Percentiles rank a stretch among this genome's conserved stretches.
Evolutionary conservation across 2,797 vertebrate genomes (phyloP).

Genomic region (Apogon hyalosoma): DNA sequence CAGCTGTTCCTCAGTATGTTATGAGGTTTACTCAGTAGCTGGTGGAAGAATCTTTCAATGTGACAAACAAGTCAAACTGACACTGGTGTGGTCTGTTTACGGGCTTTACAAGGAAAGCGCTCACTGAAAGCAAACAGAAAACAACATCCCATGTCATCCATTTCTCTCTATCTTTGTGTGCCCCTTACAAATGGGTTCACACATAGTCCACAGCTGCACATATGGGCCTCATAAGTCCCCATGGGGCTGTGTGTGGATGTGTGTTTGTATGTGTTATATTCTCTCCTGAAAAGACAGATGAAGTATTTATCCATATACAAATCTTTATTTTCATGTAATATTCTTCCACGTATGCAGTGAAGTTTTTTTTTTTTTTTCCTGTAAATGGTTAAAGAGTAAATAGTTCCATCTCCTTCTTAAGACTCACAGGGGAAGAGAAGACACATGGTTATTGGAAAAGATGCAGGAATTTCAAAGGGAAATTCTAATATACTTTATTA

Average conservation of each 20-base stretch:
- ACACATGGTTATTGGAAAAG: constrained; percentile 43
- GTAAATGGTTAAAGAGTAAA: constrained; percentile 9
- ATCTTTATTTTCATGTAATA: constrained; percentile 9
- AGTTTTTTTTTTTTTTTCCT: constrained; percentile 7
- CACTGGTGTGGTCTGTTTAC: constrained; percentile 56
- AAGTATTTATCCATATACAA: not conserved
- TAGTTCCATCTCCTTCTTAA: constrained; percentile 1
- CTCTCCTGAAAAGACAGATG: constrained; percentile 25
- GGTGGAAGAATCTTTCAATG: constrained; percentile 43
- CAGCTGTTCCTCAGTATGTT: constrained; percentile 61
- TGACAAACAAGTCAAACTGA: constrained; percentile 54
- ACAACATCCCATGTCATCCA: constrained; percentile 60
- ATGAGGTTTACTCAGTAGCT: constrained; percentile 48
- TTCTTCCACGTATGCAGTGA: constrained; percentile 1
- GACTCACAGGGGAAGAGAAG: constrained; percentile 21
- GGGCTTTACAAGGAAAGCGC: constrained; percentile 59
- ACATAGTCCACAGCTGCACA: constrained; percentile 74
- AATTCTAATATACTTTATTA: constrained; percentile 39
- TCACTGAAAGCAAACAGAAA: constrained; percentile 66
- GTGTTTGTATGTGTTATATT: constrained; percentile 27
- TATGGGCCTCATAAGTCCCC: constrained; percentile 59
- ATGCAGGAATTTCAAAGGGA: constrained; percentile 49
- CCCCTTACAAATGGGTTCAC: constrained; percentile 62
- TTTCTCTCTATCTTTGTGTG: constrained; percentile 31
- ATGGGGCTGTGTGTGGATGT: constrained; percentile 30